phyloP scores from a whole-genome alignment of 2,113 vertebrate genomes.

The Pristiophorus japonicus region DNA sequence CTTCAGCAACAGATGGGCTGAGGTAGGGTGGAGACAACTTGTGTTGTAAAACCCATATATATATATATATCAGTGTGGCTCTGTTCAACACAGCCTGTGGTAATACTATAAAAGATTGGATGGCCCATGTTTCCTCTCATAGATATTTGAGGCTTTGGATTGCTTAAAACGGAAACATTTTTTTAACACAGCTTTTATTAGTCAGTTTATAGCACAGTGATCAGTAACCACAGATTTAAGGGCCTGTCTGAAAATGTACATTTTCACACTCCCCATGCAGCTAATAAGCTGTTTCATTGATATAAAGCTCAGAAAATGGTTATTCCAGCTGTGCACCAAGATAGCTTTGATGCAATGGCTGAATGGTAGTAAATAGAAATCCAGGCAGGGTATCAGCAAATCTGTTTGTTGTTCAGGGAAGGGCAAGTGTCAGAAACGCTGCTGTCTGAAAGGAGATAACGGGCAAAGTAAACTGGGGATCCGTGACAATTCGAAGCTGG shows the following conservation, averaged over 20 bases:
- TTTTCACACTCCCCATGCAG: not conserved
- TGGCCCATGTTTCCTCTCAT: not conserved
- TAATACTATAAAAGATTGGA: not conserved
- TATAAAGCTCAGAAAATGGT: not conserved
- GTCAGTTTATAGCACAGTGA: not conserved
- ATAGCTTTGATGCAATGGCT: not conserved
- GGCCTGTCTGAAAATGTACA: too few relatives aligned
- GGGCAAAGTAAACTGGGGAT: not conserved
- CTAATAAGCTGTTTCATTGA: not conserved
- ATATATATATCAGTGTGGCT: not conserved
- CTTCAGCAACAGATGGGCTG: not conserved
- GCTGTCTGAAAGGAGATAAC: not conserved
- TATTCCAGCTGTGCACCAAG: not conserved
- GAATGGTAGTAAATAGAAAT: not conserved
- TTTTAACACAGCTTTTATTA: not conserved
- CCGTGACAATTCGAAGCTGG: not conserved
- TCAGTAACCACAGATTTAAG: not conserved
- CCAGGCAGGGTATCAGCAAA: not conserved
- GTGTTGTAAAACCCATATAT: not conserved
- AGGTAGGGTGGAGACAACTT: not conserved
- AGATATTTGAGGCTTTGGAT: not conserved
- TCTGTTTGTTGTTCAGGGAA: not conserved
- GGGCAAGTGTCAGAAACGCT: not conserved
- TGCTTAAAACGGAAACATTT: not conserved
- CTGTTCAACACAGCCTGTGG: not conserved